Evolutionary conservation across 2,797 vertebrate genomes (phyloP).

Genomic region (Toxotes lorentzi): DNA sequence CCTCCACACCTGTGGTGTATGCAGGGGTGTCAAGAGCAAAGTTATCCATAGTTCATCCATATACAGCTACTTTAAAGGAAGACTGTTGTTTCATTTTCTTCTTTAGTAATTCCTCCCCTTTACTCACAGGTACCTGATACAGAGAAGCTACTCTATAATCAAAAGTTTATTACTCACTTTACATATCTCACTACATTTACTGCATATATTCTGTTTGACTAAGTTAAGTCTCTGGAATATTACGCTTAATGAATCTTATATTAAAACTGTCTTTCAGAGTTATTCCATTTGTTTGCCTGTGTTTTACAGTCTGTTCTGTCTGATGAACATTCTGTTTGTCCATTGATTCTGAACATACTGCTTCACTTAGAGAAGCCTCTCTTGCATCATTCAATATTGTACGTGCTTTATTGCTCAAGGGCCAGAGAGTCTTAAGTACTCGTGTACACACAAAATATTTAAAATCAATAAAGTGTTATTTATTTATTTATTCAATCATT

Average conservation of each 20-base stretch:
- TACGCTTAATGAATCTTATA: neutral
- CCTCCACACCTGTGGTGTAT: conserved; percentile 42
- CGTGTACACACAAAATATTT: conserved; percentile 28
- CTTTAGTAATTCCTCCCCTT: neutral
- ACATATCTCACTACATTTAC: neutral
- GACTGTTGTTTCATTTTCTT: neutral
- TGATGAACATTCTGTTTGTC: conserved; percentile 11
- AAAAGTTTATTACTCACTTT: neutral
- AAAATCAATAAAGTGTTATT: conserved; percentile 33
- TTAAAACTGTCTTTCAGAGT: conserved; percentile 7
- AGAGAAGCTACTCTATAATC: neutral
- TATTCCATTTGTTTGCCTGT: neutral
- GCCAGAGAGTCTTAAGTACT: conserved; percentile 21
- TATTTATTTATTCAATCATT: conserved; percentile 14
- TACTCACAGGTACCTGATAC: neutral
- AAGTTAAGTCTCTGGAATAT: neutral
- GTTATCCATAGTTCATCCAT: conserved; percentile 8
- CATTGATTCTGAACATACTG: conserved; percentile 25
- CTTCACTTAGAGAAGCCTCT: conserved; percentile 8
- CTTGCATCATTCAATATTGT: conserved; percentile 35
- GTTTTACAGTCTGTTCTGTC: conserved; percentile 19
- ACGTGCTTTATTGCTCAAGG: conserved; percentile 31
- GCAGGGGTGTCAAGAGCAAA: conserved; percentile 24
- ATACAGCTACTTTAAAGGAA: neutral
- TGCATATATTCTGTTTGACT: neutral